Base-by-base conservation (phyloP, 2,797 vertebrate species). In the Aplochiton taeniatus region DNA sequence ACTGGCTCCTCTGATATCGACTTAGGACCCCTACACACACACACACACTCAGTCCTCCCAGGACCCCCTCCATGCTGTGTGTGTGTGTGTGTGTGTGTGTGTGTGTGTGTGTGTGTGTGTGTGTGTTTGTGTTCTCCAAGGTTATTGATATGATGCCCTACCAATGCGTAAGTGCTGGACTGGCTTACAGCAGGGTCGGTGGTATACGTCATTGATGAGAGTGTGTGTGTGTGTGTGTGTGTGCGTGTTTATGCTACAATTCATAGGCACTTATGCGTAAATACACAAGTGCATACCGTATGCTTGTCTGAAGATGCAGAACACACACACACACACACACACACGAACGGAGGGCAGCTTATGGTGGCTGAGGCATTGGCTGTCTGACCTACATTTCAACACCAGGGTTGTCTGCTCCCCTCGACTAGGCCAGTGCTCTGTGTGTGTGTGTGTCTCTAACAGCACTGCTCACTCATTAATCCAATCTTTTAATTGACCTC, bases 341-440 rank as follows among this genome's bases (percentile, higher is more conserved):
- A 50, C 55, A 65, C 74, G 68, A 14, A 44, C 55, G 16, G 14
- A 14, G 9, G 4, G 14, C 14, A 58, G 55, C 56, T 44, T 81
- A 83, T 82, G 82, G 53, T 74, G n/a, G 55, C 68, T 70, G 72
- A 67, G 63, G 63, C 46, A 11, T 64, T 78, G 65, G 61, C 73
- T 80, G 72, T 58, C 75, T 89, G 85, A 84, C 84, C 87, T 85
- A 87, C 68, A 87, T 87, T 82, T 83, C 67, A 76, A 52, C 72
- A 81, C 73, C 69, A 80, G 74, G 18, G 59, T 68, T 77, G 83
- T 84, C 82, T 83, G 78, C 58, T 55, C 49, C 6, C 63, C 63
- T 78, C 72, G 82, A 69, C 65, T 69, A 50, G 80, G 74, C 69
- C 58, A 58, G 54, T 7, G 56, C 13, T 52, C 55, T 61, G 63